These are phyloP conservation scores for Carassius carassius DNA, from an alignment of 2,113 vertebrate genomes.

Conservation along the genomic window DNA sequence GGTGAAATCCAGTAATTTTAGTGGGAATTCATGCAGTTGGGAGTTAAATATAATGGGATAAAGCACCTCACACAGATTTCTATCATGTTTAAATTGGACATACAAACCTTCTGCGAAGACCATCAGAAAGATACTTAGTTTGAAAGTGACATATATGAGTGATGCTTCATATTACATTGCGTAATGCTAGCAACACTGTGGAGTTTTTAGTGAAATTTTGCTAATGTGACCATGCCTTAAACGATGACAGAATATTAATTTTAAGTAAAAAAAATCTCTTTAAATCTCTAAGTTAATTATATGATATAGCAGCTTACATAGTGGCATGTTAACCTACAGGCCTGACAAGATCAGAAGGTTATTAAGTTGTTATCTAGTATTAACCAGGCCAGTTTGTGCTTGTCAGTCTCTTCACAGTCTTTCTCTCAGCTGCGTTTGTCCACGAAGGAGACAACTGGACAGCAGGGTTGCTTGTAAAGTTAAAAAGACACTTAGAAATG, in stretches of 20 bases:
- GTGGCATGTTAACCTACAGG: background rate
- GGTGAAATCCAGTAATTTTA: too few species aligned
- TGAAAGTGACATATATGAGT: too few species aligned
- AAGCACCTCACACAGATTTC: too few species aligned
- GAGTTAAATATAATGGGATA: too few species aligned
- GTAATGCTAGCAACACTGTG: background rate
- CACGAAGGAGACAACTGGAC: slow-evolving; percentile 6
- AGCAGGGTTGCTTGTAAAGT: slow-evolving; percentile 39
- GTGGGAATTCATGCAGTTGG: too few species aligned
- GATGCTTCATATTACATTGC: too few species aligned
- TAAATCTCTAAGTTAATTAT: slow-evolving; percentile 9
- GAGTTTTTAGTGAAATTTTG: too few species aligned
- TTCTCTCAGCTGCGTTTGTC: slow-evolving; percentile 38
- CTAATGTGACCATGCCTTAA: background rate
- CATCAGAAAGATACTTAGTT: too few species aligned
- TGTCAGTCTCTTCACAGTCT: background rate
- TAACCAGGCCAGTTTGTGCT: background rate
- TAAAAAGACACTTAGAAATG: background rate
- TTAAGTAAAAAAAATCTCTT: background rate
- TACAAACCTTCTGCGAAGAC: too few species aligned
- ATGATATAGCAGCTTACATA: background rate
- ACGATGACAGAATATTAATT: background rate
- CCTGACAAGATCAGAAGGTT: background rate
- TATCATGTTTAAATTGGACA: too few species aligned
- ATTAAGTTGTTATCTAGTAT: background rate